Evolutionary conservation across 2,888 invertebrate species (phyloP).

Genomic region (Disparrhopalites patrizii): DNA sequence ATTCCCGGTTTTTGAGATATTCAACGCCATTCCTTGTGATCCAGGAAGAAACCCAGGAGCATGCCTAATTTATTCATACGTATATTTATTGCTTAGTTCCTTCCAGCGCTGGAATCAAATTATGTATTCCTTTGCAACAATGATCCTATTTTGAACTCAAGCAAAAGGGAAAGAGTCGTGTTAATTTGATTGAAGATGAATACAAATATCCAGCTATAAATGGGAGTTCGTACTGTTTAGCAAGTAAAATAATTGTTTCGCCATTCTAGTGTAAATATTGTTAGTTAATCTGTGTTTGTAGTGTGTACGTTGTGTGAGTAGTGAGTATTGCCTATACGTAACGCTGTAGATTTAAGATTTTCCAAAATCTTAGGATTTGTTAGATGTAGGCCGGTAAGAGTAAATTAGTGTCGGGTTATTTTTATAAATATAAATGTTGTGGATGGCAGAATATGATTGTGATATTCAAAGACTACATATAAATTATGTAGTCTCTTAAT

Average conservation of each 20-base stretch:
- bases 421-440: neutral
- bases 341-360: neutral
- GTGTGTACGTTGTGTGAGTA: too few relatives aligned
- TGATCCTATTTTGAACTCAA: too few relatives aligned
- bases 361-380: neutral
- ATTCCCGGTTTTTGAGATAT: constrained; percentile 43
- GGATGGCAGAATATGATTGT: neutral
- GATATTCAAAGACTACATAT: constrained; percentile 11
- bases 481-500: neutral
- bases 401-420: neutral
- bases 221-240: neutral
- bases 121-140: neutral
- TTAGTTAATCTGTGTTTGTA: too few relatives aligned
- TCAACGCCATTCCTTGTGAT: constrained; percentile 46
- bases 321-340: too few relatives aligned
- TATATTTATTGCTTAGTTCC: neutral
- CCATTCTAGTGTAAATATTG: too few relatives aligned
- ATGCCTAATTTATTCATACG: constrained; percentile 6
- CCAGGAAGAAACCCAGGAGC: constrained; percentile 37
- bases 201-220: neutral
- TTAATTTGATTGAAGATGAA: neutral
- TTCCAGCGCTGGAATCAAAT: neutral
- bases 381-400: neutral
- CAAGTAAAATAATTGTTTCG: too few relatives aligned
- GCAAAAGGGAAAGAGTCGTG: neutral